Evolutionary conservation across 1,140 invertebrate genomes (phyloP).

Genomic region (Anagrus nilaparvatae): DNA sequence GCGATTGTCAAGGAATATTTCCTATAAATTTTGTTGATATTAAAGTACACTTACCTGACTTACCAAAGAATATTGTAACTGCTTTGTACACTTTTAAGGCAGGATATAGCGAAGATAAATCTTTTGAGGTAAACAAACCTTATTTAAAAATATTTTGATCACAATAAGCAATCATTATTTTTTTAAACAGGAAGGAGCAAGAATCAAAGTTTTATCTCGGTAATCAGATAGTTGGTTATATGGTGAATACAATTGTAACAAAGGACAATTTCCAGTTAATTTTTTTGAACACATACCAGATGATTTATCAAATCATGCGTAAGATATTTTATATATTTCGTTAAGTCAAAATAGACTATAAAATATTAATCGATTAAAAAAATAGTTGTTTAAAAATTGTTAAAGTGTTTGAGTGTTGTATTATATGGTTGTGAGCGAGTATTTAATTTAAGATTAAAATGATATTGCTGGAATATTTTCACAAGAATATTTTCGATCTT

Average conservation of each 20-base stretch:
- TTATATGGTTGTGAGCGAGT: too few relatives aligned
- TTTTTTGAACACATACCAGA: slow-evolving; percentile 58
- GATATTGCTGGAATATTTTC: too few relatives aligned
- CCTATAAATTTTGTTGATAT: slow-evolving; percentile 69
- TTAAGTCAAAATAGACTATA: too few relatives aligned
- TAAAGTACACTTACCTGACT: slow-evolving; percentile 53
- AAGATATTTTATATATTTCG: too few relatives aligned
- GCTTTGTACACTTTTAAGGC: slow-evolving; percentile 54
- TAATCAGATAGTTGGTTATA: slow-evolving; percentile 74
- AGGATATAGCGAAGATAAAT: slow-evolving; percentile 49
- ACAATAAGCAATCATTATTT: background rate
- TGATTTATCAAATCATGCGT: slow-evolving; percentile 25
- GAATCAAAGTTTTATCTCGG: slow-evolving; percentile 57
- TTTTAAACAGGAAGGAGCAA: slow-evolving; percentile 49
- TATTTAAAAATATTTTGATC: slow-evolving; percentile 5
- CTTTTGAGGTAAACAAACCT: slow-evolving; percentile 45
- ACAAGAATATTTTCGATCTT: too few relatives aligned
- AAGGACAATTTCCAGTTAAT: slow-evolving; percentile 71
- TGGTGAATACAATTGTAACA: slow-evolving; percentile 55
- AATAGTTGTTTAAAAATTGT: too few relatives aligned
- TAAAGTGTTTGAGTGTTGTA: too few relatives aligned
- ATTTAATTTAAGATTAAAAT: too few relatives aligned
- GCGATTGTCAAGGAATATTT: slow-evolving; percentile 64
- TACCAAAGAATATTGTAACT: slow-evolving; percentile 34
- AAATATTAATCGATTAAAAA: too few relatives aligned